Evolutionary conservation across 1,140 invertebrate species (phyloP).

Genomic region (Nilaparvata lugens): DNA sequence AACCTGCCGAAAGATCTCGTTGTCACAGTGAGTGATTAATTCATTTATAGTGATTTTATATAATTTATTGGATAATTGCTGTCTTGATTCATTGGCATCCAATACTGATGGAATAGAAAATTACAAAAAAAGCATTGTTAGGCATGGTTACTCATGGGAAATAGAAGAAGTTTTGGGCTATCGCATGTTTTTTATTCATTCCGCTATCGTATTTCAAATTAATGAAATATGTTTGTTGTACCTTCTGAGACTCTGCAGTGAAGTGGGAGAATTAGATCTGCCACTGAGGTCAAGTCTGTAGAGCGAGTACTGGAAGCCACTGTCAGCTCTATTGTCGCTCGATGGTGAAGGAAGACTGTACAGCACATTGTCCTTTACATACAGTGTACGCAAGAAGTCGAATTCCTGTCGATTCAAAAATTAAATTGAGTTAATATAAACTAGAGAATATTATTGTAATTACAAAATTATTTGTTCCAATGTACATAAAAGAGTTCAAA

Average conservation of each 20-base stretch:
- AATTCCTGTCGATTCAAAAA: constrained; percentile 36
- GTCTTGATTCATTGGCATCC: too few relatives aligned
- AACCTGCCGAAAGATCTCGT: too few relatives aligned
- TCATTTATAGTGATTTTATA: too few relatives aligned
- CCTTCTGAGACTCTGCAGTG: constrained; percentile 63
- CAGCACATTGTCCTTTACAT: constrained; percentile 48
- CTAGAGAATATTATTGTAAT: too few relatives aligned
- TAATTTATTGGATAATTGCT: too few relatives aligned
- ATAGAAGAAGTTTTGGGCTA: too few relatives aligned
- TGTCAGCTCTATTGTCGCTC: constrained; percentile 49
- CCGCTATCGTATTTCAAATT: background rate
- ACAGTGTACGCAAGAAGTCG: constrained; percentile 44
- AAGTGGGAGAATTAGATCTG: constrained; percentile 53
- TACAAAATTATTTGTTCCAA: too few relatives aligned
- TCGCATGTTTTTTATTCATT: too few relatives aligned
- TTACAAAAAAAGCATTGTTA: constrained; percentile 1
- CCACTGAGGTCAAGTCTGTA: constrained; percentile 70
- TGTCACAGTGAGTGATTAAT: too few relatives aligned
- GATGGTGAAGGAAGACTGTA: constrained; percentile 21
- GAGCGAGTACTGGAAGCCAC: constrained; percentile 66
- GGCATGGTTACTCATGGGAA: too few relatives aligned
- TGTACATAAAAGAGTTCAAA: too few relatives aligned
- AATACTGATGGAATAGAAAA: constrained; percentile 4
- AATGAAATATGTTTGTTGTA: background rate
- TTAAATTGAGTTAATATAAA: too few relatives aligned